Base-by-base conservation (phyloP, 1,140 invertebrate species). In the Penaeus chinensis region DNA sequence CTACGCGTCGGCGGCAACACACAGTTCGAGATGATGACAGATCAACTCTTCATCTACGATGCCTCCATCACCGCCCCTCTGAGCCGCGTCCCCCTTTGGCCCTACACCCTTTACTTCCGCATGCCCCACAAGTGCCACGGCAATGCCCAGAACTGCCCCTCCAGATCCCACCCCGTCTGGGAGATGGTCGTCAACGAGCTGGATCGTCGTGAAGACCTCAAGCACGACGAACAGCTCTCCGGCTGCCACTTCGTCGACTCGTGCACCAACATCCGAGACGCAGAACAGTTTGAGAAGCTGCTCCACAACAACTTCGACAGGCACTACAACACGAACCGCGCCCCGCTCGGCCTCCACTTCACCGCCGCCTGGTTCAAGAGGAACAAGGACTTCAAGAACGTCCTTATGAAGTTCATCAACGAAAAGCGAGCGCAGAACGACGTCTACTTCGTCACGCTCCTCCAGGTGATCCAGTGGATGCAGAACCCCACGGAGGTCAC, bases 141-240 rank as follows among this genome's bases (percentile, higher is more conserved):
- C 89, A 98, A 98, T 92, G 96, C 96, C 22, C 96, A 97, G 90
- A 98, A 97, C 91, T 98, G 97, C 91, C 97, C 97, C 32, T 97
- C 96, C 54, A 93, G 96, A 91, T 96, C 96, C 89, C 97, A 98
- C 91, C 96, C 97, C 63, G 96, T 98, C 66, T 98, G 97, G 97
- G 97, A 98, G 93, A 98, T 98, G 94, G 97, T 98, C 42, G 97
- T 98, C 96, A 98, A 98, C 92, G 97, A 98, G 92, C 92, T 98
- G 90, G 97, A 98, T 93, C 94, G 97, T 92, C 94, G 97, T 92
- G 97, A 98, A 91, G 96, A 98, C 91, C 96, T 96, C 5, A 96
- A 96, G 1, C 97, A 97, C 91, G 96, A 98, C 91, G 97, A 98
- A 92, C 96, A 95, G 1, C 93, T 98, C 66, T 96, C 96, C 61